Base-by-base conservation (phyloP, 1,140 invertebrate species). In the Trissolcus basalis region DNA sequence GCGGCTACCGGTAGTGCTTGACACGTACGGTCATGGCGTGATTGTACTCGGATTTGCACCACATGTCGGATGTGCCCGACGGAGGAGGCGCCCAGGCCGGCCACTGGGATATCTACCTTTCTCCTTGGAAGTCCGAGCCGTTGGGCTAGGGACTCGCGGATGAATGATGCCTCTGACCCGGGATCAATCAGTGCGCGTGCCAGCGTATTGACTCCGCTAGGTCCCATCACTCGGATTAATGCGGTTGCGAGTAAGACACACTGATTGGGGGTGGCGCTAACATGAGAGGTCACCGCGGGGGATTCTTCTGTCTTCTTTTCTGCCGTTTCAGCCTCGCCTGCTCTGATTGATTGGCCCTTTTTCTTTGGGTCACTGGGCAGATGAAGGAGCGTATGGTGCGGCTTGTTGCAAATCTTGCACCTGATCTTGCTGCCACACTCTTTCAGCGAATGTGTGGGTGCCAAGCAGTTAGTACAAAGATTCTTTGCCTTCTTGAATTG, bases 101-200 rank as follows among this genome's bases (percentile, higher is more conserved):
- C 39, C 12, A 43, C 39, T 11, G 39, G 6, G 11, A 43, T 3
- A n/a, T 43, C 11, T 4, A n/a, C 39, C 11, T n/a, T 43, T 5
- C 39, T 4, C 39, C 12, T 43, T 43, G 39, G 39, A 43, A 43
- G 39, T 43, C 39, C 3, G 12, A 43, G 39, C 11, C 12, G 6
- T n/a, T 43, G 39, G 11, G 12, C 39, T 4, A 43, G 39, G 12
- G 39, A 5, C 11, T 43, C 39, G 4, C 11, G 5, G 5, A 43
- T n/a, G 12, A n/a, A 43, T 3, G 39, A 43, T n/a, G 39, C 39
- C 12, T 43, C 39, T 4, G 39, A 43, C 3, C 39, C 39, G 4
- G 39, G 39, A n/a, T 43, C 39, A 43, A 43, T 43, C 5, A 43
- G 39, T 43, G 39, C 39, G 11, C 39, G 39, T n/a, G 11, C 11